Percentiles rank a stretch among this genome's conserved stretches.
phyloP scores from a whole-genome alignment of 2,113 vertebrate genomes.

The Lanius collurio region DNA sequence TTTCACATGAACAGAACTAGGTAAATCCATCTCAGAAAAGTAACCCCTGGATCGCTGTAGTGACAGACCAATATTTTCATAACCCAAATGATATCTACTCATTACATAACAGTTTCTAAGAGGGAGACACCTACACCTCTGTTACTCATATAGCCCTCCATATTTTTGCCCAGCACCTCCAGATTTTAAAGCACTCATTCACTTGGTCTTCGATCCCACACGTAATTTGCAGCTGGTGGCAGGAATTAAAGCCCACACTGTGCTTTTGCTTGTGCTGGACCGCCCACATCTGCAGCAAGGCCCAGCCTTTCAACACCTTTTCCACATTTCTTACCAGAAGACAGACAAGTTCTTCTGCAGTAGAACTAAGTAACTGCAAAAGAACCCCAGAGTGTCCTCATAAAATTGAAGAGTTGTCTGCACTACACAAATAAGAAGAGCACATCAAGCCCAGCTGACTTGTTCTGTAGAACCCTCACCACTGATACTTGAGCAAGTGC shows the following conservation, averaged over 20 bases:
- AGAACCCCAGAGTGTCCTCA: background rate
- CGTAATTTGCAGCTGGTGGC: background rate
- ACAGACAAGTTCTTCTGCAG: background rate
- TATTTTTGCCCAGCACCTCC: background rate
- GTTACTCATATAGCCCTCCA: background rate
- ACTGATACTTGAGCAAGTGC: conserved; percentile 5
- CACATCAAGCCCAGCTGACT: background rate
- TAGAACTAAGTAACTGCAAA: background rate
- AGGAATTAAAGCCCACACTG: background rate
- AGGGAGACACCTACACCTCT: background rate
- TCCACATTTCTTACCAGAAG: background rate
- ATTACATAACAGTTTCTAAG: background rate
- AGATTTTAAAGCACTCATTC: background rate
- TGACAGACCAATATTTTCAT: background rate
- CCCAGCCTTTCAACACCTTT: conserved; percentile 10
- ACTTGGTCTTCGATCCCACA: background rate
- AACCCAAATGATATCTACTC: background rate
- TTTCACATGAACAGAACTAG: background rate
- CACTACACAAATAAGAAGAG: background rate
- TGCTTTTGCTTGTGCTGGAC: background rate
- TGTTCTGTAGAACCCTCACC: background rate
- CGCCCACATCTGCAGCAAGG: background rate
- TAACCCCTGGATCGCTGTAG: background rate
- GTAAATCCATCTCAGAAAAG: background rate
- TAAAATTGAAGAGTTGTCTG: background rate